phyloP scores from a whole-genome alignment of 2,113 vertebrate genomes.

The Passer domesticus region DNA sequence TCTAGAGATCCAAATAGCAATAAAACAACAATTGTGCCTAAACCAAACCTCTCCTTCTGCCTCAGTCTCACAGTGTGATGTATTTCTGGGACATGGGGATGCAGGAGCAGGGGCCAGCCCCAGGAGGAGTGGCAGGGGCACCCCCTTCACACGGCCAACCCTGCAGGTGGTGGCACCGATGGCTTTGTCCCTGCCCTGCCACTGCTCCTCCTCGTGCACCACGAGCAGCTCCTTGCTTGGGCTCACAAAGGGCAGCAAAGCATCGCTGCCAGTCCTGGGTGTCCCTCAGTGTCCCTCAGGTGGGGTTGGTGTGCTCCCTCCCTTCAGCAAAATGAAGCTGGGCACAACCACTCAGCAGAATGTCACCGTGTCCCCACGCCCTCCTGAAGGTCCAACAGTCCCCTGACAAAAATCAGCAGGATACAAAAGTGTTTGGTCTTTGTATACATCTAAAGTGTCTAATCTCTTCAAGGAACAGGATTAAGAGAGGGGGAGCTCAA shows the following conservation, averaged over 20 bases:
- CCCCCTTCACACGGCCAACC: not conserved
- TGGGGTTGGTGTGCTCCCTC: not conserved
- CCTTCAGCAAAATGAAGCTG: not conserved
- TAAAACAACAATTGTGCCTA: not conserved
- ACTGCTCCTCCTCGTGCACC: not conserved
- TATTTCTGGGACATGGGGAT: rapidly evolving
- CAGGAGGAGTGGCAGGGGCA: not conserved
- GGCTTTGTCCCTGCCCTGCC: conserved; percentile 34
- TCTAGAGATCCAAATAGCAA: not conserved
- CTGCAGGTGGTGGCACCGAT: conserved; percentile 38
- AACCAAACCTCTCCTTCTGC: not conserved
- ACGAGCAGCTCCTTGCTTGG: not conserved
- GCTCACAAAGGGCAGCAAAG: not conserved
- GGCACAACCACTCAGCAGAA: not conserved
- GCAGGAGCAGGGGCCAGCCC: not conserved
- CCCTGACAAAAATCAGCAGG: not conserved
- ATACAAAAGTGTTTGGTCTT: not conserved
- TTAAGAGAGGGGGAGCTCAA: not conserved
- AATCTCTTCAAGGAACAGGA: not conserved
- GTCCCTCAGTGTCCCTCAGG: not conserved
- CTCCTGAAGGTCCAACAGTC: not conserved
- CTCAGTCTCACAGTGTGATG: not conserved
- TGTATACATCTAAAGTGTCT: not conserved
- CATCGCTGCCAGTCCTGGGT: not conserved
- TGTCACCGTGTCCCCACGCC: rapidly evolving